Conservation (phyloP, 2,113 vertebrate genomes). For the Raphicerus campestris region DNA sequence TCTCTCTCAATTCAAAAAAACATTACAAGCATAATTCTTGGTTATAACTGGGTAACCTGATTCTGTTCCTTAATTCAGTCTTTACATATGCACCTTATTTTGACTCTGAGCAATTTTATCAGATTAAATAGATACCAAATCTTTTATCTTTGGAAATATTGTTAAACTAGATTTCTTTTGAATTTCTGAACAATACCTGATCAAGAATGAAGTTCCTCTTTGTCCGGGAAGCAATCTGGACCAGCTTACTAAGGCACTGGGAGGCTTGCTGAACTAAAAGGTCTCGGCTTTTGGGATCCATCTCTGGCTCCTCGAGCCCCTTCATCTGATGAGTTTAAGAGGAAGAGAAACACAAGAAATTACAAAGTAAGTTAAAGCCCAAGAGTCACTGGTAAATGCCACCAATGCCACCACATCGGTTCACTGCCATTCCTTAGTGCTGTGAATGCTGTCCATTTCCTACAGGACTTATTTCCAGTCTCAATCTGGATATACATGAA, state of each 20-base stretch:
- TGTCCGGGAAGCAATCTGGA: constrained; percentile 85
- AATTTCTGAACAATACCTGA: constrained; percentile 81
- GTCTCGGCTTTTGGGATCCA: constrained; percentile 79
- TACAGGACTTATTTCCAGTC: background rate
- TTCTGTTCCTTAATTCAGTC: background rate
- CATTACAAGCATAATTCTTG: background rate
- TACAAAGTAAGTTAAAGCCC: background rate
- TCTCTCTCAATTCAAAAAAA: background rate
- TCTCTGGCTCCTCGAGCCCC: constrained; percentile 70
- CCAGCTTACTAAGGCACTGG: constrained; percentile 88
- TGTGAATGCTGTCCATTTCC: background rate
- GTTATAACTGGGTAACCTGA: background rate
- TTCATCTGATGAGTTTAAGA: constrained; percentile 65
- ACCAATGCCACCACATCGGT: background rate
- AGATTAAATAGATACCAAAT: background rate
- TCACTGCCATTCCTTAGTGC: background rate
- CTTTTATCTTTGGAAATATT: background rate
- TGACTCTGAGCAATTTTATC: background rate
- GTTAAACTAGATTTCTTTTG: background rate
- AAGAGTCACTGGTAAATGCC: background rate
- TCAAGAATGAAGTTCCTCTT: constrained; percentile 92
- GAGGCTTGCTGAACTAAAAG: constrained; percentile 86
- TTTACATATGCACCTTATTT: background rate
- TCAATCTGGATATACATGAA: background rate
- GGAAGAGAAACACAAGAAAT: constrained; percentile 13